Conservation (phyloP, 2,888 invertebrate species). For the Artemia sinica region DNA sequence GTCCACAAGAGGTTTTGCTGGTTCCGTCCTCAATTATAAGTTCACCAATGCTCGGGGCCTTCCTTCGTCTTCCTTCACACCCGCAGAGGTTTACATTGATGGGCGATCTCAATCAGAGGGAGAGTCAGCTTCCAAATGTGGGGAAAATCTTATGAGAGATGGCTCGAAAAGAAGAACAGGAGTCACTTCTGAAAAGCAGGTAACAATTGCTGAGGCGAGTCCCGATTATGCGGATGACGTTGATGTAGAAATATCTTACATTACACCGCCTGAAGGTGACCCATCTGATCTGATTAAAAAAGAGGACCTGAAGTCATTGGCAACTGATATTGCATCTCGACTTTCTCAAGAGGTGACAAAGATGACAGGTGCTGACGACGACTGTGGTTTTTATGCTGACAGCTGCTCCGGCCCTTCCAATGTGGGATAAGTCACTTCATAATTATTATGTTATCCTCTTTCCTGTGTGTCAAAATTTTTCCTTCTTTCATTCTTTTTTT, state of each 20-base stretch:
- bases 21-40: conserved; percentile 51
- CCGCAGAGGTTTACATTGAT: conserved; percentile 1
- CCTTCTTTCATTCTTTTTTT: no score
- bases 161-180: no score
- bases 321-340: not conserved
- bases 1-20: conserved; percentile 56
- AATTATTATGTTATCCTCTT: no score
- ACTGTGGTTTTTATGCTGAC: no score
- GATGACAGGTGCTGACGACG: not conserved
- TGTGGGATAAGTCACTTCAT: no score
- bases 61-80: not conserved
- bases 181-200: no score
- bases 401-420: no score
- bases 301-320: conserved; percentile 1
- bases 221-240: not conserved
- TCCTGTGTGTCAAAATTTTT: no score
- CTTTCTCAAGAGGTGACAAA: not conserved
- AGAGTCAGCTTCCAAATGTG: no score
- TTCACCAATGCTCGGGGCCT: conserved; percentile 1
- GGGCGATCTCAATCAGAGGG: not conserved
- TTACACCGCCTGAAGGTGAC: not conserved
- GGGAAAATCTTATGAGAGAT: no score
- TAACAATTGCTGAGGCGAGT: not conserved
- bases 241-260: conserved; percentile 3
- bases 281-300: not conserved